Conservation (phyloP, 1,140 invertebrate genomes). For the Cherax quadricarinatus region DNA sequence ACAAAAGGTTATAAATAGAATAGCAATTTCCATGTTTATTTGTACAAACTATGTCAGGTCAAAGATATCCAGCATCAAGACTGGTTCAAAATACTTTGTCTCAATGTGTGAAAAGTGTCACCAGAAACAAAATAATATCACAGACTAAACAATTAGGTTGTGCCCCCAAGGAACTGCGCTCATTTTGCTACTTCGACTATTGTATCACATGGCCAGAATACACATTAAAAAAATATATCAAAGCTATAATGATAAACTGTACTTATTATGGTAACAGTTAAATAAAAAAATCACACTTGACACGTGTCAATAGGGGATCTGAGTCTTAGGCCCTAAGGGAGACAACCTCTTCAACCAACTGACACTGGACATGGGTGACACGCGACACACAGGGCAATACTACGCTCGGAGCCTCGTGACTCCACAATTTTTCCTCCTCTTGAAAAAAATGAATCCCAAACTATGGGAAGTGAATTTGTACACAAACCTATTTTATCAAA, state of each 20-base stretch:
- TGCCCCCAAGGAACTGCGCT: constrained; percentile 56
- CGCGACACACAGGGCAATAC: constrained; percentile 33
- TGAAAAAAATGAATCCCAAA: not conserved
- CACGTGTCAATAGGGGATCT: not conserved
- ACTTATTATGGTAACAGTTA: not conserved
- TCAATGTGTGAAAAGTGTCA: constrained; percentile 46
- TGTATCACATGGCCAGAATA: constrained; percentile 28
- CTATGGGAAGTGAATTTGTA: constrained; percentile 8
- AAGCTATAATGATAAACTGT: not conserved
- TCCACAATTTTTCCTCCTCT: not conserved
- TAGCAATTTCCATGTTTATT: constrained; percentile 22
- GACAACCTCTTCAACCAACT: constrained; percentile 64
- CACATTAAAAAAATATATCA: constrained; percentile 3
- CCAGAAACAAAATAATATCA: constrained; percentile 67
- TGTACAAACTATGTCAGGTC: constrained; percentile 58
- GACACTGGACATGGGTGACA: constrained; percentile 55
- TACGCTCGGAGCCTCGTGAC: constrained; percentile 41
- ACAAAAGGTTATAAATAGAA: not conserved
- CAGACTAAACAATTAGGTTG: constrained; percentile 63
- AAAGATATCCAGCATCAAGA: constrained; percentile 60
- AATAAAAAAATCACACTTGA: not conserved
- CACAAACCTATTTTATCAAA: constrained; percentile 1
- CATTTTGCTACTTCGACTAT: constrained; percentile 34
- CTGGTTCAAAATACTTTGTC: constrained; percentile 69
- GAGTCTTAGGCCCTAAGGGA: constrained; percentile 53